Conservation (phyloP, 37 sponge, comb jelly and placozoan genomes). For the Spongilla lacustris region DNA sequence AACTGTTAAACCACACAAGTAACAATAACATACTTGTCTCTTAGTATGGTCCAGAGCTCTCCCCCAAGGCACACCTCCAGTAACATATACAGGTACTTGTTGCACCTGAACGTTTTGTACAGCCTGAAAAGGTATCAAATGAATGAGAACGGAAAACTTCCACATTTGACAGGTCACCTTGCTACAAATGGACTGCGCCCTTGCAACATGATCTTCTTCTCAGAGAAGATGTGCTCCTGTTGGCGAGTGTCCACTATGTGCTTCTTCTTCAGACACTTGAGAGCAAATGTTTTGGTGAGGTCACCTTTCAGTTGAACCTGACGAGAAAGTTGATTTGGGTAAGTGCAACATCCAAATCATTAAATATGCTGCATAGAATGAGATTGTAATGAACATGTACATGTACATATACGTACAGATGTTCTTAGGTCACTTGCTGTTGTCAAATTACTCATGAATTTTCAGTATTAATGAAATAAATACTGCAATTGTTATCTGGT, state of each 20-base stretch:
- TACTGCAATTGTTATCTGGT: too few relatives aligned
- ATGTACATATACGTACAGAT: too few relatives aligned
- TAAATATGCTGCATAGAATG: too few relatives aligned
- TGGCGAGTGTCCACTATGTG: conserved; percentile 99
- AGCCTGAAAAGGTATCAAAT: conserved; percentile 58
- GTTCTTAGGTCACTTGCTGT: too few relatives aligned
- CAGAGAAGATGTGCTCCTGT: conserved; percentile 97
- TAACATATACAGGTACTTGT: conserved; percentile 95
- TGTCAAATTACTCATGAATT: too few relatives aligned
- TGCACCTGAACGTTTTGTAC: conserved; percentile 93
- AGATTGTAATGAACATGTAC: too few relatives aligned
- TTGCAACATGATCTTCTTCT: conserved; percentile 92
- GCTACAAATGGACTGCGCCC: conserved; percentile 89
- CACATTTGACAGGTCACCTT: conserved; percentile 60
- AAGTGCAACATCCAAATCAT: too few relatives aligned
- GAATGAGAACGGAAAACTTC: not conserved
- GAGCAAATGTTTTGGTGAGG: conserved; percentile 82
- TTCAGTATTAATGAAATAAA: too few relatives aligned
- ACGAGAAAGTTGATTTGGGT: too few relatives aligned
- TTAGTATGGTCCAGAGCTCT: conserved; percentile 96
- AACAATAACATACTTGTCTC: conserved; percentile 77
- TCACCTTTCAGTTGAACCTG: conserved; percentile 76
- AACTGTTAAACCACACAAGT: too few relatives aligned
- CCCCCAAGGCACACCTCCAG: conserved; percentile 98
- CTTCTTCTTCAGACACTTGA: conserved; percentile 94